Evolutionary conservation across 2,797 vertebrate genomes (phyloP).

Genomic region (Hypotaenidia philippensis): DNA sequence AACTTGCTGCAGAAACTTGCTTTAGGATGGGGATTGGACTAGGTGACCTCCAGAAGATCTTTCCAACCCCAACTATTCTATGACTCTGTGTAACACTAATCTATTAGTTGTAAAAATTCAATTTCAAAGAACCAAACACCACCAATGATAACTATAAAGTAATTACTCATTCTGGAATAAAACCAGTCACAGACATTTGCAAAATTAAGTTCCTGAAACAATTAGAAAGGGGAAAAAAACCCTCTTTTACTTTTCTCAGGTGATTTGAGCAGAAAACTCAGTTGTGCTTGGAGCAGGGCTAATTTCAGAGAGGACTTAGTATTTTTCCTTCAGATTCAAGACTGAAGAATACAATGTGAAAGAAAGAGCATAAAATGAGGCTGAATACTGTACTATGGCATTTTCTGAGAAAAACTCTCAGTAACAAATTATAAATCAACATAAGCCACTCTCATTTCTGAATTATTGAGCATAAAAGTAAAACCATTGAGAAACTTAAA

Average conservation of each 20-base stretch:
- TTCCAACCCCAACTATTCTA: too few relatives aligned
- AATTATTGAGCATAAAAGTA: slow-evolving; percentile 73
- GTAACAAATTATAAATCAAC: slow-evolving; percentile 70
- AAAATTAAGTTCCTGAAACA: not conserved
- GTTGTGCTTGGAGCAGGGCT: not conserved
- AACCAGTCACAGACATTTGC: not conserved
- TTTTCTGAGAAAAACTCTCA: not conserved
- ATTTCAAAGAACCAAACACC: not conserved
- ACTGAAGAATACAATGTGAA: not conserved
- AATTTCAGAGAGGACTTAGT: not conserved
- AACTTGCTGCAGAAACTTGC: too few relatives aligned
- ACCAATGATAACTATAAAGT: not conserved
- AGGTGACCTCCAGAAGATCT: too few relatives aligned
- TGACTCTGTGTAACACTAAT: too few relatives aligned
- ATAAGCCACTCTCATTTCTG: slow-evolving; percentile 39
- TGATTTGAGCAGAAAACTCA: not conserved
- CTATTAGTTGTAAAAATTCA: not conserved
- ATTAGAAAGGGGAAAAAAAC: not conserved
- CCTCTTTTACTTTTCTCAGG: not conserved
- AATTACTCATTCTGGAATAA: not conserved
- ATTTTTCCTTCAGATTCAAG: not conserved
- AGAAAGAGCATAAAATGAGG: slow-evolving; percentile 26
- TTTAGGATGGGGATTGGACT: too few relatives aligned
- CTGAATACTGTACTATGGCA: not conserved
- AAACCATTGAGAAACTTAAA: slow-evolving; percentile 70